Percentiles rank a stretch among this genome's conserved stretches.
phyloP scores from a whole-genome alignment of 2,797 vertebrate species.

The Coregonus suidteri region DNA sequence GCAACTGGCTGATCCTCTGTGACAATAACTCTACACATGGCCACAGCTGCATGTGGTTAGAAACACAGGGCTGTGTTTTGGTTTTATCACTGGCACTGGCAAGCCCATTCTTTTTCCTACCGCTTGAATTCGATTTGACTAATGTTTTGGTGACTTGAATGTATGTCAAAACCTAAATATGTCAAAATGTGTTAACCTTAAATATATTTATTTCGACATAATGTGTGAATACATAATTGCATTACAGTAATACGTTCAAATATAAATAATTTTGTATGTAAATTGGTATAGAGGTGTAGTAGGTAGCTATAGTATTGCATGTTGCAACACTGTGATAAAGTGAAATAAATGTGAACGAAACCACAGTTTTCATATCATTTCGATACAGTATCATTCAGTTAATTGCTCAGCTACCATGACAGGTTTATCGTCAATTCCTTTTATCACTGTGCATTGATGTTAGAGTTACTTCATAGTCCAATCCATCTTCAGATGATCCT shows the following conservation, averaged over 20 bases:
- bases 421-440: constrained; percentile 77
- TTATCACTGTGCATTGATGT: constrained; percentile 76
- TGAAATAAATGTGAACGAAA: background rate
- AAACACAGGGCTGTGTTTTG: no score
- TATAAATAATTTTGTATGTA: no score
- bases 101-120: no score
- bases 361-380: background rate
- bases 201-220: no score
- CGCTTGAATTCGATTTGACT: no score
- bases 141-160: no score
- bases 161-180: no score
- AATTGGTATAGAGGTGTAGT: no score
- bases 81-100: no score
- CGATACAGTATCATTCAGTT: background rate
- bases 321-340: constrained; percentile 1
- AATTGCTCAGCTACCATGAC: constrained; percentile 69
- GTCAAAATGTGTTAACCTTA: no score
- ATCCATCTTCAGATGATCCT: constrained; percentile 78
- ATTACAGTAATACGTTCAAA: no score
- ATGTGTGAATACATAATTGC: no score
- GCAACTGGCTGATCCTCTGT: constrained; percentile 36
- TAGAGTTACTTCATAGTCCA: constrained; percentile 73
- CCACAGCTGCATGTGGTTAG: background rate
- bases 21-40: constrained; percentile 32
- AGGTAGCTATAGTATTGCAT: background rate